Percentiles rank a stretch among this genome's conserved stretches.
Evolutionary conservation across 2,113 vertebrate species (phyloP).

Genomic region (Numenius arquata): DNA sequence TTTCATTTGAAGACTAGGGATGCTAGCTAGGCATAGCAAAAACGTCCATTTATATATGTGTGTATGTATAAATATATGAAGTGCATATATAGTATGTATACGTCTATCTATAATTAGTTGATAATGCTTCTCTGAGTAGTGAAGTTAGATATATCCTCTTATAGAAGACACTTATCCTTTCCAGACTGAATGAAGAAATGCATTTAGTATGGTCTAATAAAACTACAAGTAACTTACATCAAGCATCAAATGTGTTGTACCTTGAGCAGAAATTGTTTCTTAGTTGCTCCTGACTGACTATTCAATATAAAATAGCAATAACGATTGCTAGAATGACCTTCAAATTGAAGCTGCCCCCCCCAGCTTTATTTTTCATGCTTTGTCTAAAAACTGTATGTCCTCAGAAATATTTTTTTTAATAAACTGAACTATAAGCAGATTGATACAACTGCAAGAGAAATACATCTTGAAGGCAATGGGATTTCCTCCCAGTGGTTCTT

Average conservation of each 20-base stretch:
- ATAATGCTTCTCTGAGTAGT: not conserved
- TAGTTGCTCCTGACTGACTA: not conserved
- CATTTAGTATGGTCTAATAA: not conserved
- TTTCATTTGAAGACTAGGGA: not conserved
- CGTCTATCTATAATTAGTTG: not conserved
- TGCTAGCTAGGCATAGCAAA: not conserved
- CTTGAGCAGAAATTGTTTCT: not conserved
- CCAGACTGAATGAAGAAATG: not conserved
- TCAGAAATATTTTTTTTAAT: not conserved
- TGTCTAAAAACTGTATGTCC: not conserved
- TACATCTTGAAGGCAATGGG: not conserved
- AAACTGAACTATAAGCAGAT: not conserved
- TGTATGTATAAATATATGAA: not conserved
- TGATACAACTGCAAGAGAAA: not conserved
- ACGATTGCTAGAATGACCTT: not conserved
- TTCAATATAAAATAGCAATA: not conserved
- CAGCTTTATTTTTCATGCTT: not conserved
- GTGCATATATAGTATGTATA: rapidly evolving
- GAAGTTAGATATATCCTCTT: not conserved
- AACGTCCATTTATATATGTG: not conserved
- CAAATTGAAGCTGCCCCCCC: not conserved
- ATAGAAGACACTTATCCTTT: not conserved
- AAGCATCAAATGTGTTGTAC: not conserved
- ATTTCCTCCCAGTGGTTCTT: not conserved
- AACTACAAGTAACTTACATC: not conserved